phyloP scores from a whole-genome alignment of 2,113 vertebrate genomes.

The Narcine bancroftii region DNA sequence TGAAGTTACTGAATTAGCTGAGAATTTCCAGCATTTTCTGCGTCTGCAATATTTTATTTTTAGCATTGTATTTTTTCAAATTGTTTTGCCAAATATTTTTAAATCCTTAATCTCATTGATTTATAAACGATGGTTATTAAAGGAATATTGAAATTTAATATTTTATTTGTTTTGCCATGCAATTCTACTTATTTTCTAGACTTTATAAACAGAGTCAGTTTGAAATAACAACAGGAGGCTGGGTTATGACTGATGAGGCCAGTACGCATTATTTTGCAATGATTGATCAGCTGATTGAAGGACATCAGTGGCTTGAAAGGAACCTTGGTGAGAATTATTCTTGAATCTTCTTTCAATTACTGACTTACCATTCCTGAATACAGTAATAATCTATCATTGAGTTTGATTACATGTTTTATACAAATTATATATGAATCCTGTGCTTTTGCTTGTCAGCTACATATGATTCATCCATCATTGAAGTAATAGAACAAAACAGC shows the following conservation, averaged over 20 bases:
- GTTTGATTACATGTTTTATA: not conserved
- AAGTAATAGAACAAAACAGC: too few species aligned
- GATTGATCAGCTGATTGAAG: slow-evolving; percentile 85
- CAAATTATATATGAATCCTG: not conserved
- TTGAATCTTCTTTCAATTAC: not conserved
- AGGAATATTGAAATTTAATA: not conserved
- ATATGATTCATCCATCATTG: not conserved
- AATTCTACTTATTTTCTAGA: slow-evolving; percentile 52
- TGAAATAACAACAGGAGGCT: slow-evolving; percentile 87
- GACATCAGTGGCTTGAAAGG: slow-evolving; percentile 84
- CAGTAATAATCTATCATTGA: not conserved
- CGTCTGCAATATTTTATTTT: too few species aligned
- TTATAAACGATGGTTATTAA: not conserved
- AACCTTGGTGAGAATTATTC: slow-evolving; percentile 62
- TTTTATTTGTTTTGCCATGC: not conserved
- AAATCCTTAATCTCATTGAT: not conserved
- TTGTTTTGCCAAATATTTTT: not conserved
- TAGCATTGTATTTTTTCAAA: too few species aligned
- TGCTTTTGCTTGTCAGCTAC: not conserved
- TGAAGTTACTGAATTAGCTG: too few species aligned
- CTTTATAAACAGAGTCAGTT: slow-evolving; percentile 71
- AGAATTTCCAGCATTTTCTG: too few species aligned
- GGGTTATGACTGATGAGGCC: slow-evolving; percentile 92
- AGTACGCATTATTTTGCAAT: slow-evolving; percentile 75
- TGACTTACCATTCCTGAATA: not conserved